These are phyloP conservation scores for Heliornis fulica DNA, from an alignment of 2,113 vertebrate species.

Conservation along the genomic window DNA sequence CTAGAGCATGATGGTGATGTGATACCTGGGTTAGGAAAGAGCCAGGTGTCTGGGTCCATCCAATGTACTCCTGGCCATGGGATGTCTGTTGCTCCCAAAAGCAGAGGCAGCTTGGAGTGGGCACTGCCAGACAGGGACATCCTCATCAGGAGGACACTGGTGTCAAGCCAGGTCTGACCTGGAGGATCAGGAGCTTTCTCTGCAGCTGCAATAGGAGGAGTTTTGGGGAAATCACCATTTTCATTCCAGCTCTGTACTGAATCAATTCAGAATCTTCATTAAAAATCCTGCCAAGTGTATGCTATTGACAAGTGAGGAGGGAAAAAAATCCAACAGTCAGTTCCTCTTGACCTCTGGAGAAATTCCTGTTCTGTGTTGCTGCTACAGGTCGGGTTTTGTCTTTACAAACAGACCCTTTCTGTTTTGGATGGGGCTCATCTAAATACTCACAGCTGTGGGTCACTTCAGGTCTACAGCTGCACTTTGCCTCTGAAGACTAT, in stretches of 20 bases:
- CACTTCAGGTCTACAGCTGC: background rate
- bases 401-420: background rate
- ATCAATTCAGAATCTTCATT: background rate
- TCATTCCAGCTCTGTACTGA: background rate
- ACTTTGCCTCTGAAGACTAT: background rate
- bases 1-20: fast-evolving
- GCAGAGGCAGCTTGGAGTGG: background rate
- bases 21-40: background rate
- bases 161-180: background rate
- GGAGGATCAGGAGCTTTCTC: background rate
- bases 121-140: background rate
- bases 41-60: background rate
- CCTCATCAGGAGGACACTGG: background rate
- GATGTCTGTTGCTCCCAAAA: background rate
- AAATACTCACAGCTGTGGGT: background rate
- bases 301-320: background rate
- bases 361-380: background rate
- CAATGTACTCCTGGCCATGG: background rate
- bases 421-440: background rate
- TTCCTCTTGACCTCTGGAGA: background rate
- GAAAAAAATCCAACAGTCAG: background rate
- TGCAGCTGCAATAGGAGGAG: background rate
- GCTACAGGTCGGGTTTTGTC: background rate
- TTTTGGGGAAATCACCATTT: background rate
- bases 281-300: background rate